These are phyloP conservation scores for Babylonia areolata DNA, from an alignment of 1,140 invertebrate species.

Conservation along the genomic window DNA sequence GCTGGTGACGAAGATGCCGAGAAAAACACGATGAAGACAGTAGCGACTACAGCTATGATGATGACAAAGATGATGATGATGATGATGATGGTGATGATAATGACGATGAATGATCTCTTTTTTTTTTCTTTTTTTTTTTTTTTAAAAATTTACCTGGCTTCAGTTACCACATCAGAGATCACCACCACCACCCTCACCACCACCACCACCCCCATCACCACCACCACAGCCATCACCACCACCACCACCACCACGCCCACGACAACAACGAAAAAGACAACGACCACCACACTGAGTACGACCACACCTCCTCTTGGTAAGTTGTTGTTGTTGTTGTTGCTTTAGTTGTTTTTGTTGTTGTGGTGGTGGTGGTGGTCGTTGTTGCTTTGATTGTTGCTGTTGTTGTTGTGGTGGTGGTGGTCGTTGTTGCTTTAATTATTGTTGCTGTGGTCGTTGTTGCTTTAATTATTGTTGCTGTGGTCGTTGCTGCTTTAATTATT, in stretches of 20 bases:
- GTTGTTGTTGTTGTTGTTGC: no score
- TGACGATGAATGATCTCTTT: background rate
- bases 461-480: no score
- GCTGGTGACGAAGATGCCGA: background rate
- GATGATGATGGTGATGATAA: background rate
- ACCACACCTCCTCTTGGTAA: background rate
- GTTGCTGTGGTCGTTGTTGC: no score
- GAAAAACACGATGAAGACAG: background rate
- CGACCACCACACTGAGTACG: background rate
- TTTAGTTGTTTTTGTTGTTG: background rate
- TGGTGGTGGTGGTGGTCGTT: no score
- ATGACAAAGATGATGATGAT: background rate
- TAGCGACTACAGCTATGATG: no score
- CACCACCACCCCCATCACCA: background rate
- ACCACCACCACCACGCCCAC: background rate
- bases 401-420: no score
- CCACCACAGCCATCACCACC: background rate
- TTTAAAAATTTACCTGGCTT: no score
- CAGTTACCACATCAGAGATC: background rate
- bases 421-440: no score
- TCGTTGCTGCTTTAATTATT: no score
- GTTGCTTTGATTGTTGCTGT: no score
- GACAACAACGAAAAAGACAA: background rate
- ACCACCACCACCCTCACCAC: background rate
- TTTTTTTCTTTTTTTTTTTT: no score